phyloP scores from a whole-genome alignment of 2,888 invertebrate species.

The Thysanoteuthis rhombus region DNA sequence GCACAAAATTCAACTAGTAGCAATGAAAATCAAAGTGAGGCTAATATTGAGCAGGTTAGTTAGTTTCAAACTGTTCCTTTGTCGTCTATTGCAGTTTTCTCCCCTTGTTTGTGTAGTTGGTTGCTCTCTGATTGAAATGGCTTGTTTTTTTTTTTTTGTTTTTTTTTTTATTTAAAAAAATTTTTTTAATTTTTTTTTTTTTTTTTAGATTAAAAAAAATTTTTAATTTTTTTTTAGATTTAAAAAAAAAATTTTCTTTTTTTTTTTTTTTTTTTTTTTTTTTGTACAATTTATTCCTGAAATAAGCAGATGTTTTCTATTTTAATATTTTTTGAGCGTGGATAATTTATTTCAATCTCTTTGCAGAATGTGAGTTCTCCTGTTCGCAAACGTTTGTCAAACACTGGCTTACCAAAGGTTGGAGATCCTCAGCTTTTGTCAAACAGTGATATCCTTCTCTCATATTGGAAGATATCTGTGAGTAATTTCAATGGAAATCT shows the following conservation, averaged over 20 bases:
- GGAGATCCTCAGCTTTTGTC: constrained; percentile 49
- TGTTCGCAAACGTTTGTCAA: not conserved
- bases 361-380: not conserved
- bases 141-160: too few species aligned
- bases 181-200: not conserved
- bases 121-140: too few species aligned
- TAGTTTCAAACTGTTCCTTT: too few species aligned
- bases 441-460: constrained; percentile 65
- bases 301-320: not conserved
- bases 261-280: not conserved
- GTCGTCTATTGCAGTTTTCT: not conserved
- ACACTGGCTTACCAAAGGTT: not conserved
- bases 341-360: not conserved
- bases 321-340: too few species aligned
- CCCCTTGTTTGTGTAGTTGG: too few species aligned
- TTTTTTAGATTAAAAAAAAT: too few species aligned
- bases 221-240: too few species aligned
- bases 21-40: not conserved
- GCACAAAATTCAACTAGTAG: not conserved
- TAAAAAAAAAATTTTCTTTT: too few species aligned
- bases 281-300: too few species aligned
- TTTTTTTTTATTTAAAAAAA: too few species aligned
- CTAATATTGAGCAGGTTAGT: not conserved
- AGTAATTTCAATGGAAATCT: constrained; percentile 41
- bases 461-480: constrained; percentile 68